These are phyloP conservation scores for Florisuga fusca DNA, from an alignment of 2,797 vertebrate species.

Conservation along the genomic window DNA sequence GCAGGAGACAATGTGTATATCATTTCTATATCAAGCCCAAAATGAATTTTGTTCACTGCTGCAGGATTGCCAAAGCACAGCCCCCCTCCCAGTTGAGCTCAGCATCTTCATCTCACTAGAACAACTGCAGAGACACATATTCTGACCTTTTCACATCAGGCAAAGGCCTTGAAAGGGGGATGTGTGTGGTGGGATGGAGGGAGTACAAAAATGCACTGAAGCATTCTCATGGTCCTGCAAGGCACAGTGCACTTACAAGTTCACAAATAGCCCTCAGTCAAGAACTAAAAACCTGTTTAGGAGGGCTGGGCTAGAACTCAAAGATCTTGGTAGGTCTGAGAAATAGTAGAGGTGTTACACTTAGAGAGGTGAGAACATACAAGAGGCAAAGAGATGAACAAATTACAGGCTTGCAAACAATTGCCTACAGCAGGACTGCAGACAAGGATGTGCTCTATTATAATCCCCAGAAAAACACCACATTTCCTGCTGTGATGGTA, in stretches of 20 bases:
- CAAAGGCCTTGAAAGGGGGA: background rate
- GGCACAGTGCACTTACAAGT: background rate
- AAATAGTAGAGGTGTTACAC: background rate
- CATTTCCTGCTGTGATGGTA: slow-evolving; percentile 36
- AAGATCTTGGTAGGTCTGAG: background rate
- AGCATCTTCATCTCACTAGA: background rate
- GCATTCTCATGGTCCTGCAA: background rate
- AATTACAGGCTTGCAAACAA: slow-evolving; percentile 53
- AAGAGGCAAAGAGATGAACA: background rate
- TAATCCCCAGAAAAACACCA: slow-evolving; percentile 14
- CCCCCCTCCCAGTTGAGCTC: background rate
- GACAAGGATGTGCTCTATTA: slow-evolving; percentile 47
- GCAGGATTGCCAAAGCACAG: background rate
- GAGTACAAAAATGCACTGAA: background rate
- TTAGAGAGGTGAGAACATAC: background rate
- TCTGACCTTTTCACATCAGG: background rate
- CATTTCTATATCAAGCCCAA: background rate
- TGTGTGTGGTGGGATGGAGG: background rate
- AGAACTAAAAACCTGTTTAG: background rate
- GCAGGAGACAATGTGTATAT: background rate
- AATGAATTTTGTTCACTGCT: accelerated
- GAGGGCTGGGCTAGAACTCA: background rate
- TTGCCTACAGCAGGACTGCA: background rate
- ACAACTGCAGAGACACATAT: background rate
- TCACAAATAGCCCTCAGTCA: background rate